Conservation (phyloP, 2,113 vertebrate species). For the Cephalopterus ornatus region DNA sequence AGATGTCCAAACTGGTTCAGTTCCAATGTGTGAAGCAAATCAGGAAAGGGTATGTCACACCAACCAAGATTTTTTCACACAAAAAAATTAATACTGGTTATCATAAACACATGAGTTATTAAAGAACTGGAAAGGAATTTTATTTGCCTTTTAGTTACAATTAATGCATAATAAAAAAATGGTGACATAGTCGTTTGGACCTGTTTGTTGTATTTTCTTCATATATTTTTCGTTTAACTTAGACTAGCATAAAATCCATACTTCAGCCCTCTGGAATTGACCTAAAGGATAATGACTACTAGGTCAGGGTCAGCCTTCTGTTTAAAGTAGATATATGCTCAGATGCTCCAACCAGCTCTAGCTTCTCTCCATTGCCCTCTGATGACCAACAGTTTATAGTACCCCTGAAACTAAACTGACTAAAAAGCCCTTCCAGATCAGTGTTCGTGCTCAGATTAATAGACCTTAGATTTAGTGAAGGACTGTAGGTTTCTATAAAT, state of each 20-base stretch:
- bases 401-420: neutral
- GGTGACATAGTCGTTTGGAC: neutral
- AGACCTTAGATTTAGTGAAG: neutral
- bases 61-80: neutral
- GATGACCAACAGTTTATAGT: neutral
- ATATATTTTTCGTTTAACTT: neutral
- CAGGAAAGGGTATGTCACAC: neutral
- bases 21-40: neutral
- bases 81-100: neutral
- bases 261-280: neutral
- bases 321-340: neutral
- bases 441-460: neutral
- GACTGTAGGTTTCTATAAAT: neutral
- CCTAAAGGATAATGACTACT: neutral
- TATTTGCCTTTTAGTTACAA: neutral
- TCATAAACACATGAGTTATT: accelerated
- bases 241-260: neutral
- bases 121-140: neutral
- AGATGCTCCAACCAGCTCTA: neutral
- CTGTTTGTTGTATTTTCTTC: neutral
- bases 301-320: accelerated
- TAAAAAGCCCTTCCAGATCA: neutral
- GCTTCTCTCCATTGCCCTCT: neutral
- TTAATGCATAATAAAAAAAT: neutral
- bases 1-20: neutral